These are phyloP conservation scores for Venturia canescens DNA, from an alignment of 1,140 invertebrate species.

Conservation along the genomic window DNA sequence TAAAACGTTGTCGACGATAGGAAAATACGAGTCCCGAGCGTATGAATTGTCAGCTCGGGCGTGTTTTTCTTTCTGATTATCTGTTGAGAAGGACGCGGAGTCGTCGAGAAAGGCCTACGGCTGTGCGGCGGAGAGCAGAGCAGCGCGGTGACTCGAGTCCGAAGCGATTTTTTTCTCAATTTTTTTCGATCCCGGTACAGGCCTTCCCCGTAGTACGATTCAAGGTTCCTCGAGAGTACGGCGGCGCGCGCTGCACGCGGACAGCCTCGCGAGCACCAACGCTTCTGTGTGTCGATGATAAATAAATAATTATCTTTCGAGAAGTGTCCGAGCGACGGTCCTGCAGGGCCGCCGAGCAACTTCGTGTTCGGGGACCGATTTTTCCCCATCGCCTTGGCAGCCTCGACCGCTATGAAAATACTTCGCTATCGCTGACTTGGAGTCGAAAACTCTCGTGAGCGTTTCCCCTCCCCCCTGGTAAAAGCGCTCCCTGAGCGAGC, in stretches of 20 bases:
- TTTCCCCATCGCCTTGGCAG: no score
- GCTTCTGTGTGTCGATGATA: neutral
- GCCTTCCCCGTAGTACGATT: slow-evolving; percentile 17
- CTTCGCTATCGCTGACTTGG: no score
- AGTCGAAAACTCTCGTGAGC: no score
- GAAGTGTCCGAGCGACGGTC: no score
- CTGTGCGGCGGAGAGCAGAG: neutral
- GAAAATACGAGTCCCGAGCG: neutral
- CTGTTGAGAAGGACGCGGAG: slow-evolving; percentile 18
- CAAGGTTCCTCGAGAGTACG: neutral
- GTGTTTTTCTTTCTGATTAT: slow-evolving; percentile 32
- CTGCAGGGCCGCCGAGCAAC: no score
- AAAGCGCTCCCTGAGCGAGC: no score
- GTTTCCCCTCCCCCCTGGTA: no score
- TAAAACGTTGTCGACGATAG: slow-evolving; percentile 8
- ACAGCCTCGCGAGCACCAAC: no score
- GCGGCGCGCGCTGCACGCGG: neutral
- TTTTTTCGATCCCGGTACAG: neutral
- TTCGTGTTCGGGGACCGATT: no score
- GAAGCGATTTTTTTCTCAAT: slow-evolving; percentile 1
- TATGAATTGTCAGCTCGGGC: slow-evolving; percentile 17
- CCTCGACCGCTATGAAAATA: no score
- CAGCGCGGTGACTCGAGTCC: neutral
- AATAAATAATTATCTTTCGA: neutral
- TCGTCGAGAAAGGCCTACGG: slow-evolving; percentile 21